These are phyloP conservation scores for Morinoia aosen DNA, from an alignment of 2,888 invertebrate species.

Conservation along the genomic window DNA sequence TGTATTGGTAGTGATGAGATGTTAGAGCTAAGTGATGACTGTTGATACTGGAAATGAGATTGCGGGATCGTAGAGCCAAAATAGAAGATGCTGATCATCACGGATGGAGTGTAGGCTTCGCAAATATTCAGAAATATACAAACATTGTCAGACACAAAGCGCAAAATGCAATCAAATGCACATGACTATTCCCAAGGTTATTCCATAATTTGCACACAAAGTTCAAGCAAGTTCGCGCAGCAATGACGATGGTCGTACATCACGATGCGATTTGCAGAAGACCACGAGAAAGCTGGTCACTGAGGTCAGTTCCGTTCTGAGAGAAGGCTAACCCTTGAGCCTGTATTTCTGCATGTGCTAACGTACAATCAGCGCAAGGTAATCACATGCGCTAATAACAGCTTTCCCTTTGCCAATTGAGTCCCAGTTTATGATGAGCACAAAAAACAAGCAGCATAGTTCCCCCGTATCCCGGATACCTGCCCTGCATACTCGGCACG, in stretches of 20 bases:
- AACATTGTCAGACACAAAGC: too few species aligned
- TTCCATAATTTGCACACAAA: background rate
- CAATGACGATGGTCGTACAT: background rate
- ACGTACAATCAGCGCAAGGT: background rate
- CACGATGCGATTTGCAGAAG: background rate
- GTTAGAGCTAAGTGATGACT: too few species aligned
- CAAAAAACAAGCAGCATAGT: background rate
- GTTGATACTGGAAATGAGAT: too few species aligned
- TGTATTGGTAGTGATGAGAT: too few species aligned
- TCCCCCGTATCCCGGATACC: background rate
- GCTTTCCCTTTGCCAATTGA: background rate
- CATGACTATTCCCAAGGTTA: too few species aligned
- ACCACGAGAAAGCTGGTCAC: background rate
- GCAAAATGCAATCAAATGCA: too few species aligned
- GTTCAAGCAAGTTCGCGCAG: background rate
- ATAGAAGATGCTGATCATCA: too few species aligned
- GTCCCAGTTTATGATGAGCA: background rate
- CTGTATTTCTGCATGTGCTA: background rate
- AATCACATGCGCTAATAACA: background rate
- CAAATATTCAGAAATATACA: too few species aligned
- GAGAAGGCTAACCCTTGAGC: background rate
- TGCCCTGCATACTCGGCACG: background rate
- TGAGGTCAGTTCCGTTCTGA: background rate
- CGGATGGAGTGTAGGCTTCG: too few species aligned
- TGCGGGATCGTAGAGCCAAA: too few species aligned